Evolutionary conservation across 1,140 invertebrate species (phyloP), one percentile per base, ranked within the genome.

Genomic region (Archegozetes longisetosus): DNA sequence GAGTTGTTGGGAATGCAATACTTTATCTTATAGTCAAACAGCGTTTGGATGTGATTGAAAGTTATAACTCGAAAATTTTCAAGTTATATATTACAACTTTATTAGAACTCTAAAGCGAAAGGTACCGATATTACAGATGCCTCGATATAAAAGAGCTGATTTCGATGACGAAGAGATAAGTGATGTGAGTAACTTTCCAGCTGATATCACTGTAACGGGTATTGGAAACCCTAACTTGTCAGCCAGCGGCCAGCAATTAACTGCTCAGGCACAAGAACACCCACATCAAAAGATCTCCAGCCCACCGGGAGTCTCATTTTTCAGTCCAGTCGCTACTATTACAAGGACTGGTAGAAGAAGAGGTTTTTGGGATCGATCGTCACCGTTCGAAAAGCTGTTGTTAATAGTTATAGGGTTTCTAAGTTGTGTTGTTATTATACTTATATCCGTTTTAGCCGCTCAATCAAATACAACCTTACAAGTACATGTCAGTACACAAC

Each of bases 331-430:
- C 64, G 65, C 17, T 22, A 54, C 20, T 1, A 27, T 40, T 22
- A 24, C n/a, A n/a, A n/a, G n/a, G n/a, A 64, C 79, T 75, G 76
- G 77, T 46, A 68, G 75, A 62, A 52, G 68, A 63, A 23, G 66
- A 62, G 79, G 75, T 64, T 72, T 81, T 65, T 84, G 78, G 84
- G 78, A 81, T 70, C 76, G 78, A 56, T 72, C 79, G 40, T 79
- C 73, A 3, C 68, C 71, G 3, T 64, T 82, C 27, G 81, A 82
- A 67, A 79, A 76, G 70, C 73, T 75, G 17, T 72, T 82, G 20
- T 58, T 23, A 4, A 66, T 81, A 40, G 73, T 75, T 60, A 73
- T 76, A 22, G 70, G 84, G 0, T 70, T 82, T n/a, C 73, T 84
- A 3, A 50, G 64, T 2, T 47, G 71, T 0, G 61, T 66, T 0